Percentiles rank a stretch among this genome's conserved stretches.
phyloP scores from a whole-genome alignment of 2,113 vertebrate species.

The Nothocercus julius region DNA sequence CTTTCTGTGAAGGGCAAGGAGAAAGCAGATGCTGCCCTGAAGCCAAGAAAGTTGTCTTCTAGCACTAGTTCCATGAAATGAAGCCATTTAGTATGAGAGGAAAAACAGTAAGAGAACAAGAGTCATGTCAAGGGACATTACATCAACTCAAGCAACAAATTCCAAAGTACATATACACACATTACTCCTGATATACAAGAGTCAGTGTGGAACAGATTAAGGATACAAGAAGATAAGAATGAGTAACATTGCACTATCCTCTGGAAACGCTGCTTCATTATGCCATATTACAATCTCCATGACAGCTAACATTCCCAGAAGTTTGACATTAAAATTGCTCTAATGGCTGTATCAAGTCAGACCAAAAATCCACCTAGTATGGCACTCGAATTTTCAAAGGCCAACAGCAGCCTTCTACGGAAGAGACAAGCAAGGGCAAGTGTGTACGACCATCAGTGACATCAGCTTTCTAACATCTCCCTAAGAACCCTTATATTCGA shows the following conservation, averaged over 20 bases:
- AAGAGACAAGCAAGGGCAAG: neutral
- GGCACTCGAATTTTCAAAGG: neutral
- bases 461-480: neutral
- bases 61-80: neutral
- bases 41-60: neutral
- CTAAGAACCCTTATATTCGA: neutral
- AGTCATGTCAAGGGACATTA: fast-evolving
- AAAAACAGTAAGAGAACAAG: neutral
- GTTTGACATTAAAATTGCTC: neutral
- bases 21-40: neutral
- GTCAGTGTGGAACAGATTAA: neutral
- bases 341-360: neutral
- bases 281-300: neutral
- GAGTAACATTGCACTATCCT: neutral
- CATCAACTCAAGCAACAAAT: neutral
- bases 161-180: neutral
- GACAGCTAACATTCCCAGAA: neutral
- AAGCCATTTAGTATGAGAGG: neutral
- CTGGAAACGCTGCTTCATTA: neutral
- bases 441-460: neutral
- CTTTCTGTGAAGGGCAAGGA: neutral
- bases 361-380: neutral
- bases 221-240: neutral
- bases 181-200: neutral
- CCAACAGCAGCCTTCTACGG: neutral